Percentiles rank a stretch among this genome's conserved stretches.
Conservation (phyloP, 1,140 invertebrate genomes). For the Cotesia glomerata region DNA sequence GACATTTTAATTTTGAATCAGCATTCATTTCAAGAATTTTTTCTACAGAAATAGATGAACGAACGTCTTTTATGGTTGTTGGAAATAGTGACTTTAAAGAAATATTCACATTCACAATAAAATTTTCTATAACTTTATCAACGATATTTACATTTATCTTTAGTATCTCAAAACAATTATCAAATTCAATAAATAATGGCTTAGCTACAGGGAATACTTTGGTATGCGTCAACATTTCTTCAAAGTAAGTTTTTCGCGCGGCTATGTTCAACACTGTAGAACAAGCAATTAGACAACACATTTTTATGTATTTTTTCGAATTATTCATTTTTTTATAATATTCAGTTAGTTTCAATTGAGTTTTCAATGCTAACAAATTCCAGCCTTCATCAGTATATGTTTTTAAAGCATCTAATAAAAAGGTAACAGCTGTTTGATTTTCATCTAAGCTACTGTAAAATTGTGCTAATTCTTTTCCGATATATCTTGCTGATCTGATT, state of each 20-base stretch:
- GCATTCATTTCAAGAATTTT: conserved; percentile 45
- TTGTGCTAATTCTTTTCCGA: conserved; percentile 86
- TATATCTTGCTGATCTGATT: conserved; percentile 81
- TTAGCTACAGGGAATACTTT: conserved; percentile 64
- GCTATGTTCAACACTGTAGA: conserved; percentile 74
- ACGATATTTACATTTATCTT: conserved; percentile 62
- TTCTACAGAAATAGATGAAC: conserved; percentile 64
- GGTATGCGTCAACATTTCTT: conserved; percentile 76
- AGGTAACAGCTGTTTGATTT: conserved; percentile 85
- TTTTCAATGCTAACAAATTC: conserved; percentile 80
- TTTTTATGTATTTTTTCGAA: conserved; percentile 74
- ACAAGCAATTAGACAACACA: conserved; percentile 79
- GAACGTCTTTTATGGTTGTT: conserved; percentile 64
- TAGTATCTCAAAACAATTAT: conserved; percentile 60
- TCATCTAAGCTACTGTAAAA: conserved; percentile 90
- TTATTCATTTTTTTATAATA: conserved; percentile 84
- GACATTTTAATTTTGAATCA: conserved; percentile 43
- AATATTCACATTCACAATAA: conserved; percentile 66
- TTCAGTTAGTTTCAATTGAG: conserved; percentile 81
- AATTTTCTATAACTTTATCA: conserved; percentile 67
- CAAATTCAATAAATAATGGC: conserved; percentile 50
- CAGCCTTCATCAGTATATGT: conserved; percentile 89
- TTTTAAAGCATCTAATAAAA: conserved; percentile 84
- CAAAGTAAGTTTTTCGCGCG: conserved; percentile 76
- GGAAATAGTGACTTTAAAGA: conserved; percentile 69